Percentiles rank a stretch among this genome's conserved stretches.
These are phyloP conservation scores for Lateolabrax maculatus DNA, from an alignment of 2,797 vertebrate genomes.

Conservation along the genomic window DNA sequence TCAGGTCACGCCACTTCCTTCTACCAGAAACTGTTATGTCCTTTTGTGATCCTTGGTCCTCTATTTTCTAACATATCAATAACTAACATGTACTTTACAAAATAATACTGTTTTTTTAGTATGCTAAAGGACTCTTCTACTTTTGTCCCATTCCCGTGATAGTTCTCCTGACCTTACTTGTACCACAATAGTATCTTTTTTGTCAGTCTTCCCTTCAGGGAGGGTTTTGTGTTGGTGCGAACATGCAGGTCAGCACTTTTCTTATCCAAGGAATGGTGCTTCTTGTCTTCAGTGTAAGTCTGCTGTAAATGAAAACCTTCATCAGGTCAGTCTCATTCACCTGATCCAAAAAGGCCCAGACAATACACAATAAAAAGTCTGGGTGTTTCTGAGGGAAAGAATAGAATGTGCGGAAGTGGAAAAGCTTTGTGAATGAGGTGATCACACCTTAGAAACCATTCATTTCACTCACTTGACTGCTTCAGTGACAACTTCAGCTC, in stretches of 20 bases:
- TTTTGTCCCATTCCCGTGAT: constrained; percentile 11
- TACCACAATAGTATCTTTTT: constrained; percentile 33
- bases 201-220: constrained; percentile 21
- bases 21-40: not conserved
- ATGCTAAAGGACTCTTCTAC: not conserved
- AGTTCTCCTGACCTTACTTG: constrained; percentile 14
- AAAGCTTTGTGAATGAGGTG: not conserved
- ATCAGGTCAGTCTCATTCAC: constrained; percentile 21
- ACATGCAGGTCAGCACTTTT: constrained; percentile 49
- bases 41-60: not conserved
- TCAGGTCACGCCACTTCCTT: constrained; percentile 18
- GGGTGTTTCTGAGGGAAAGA: not conserved
- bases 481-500: not conserved
- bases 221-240: constrained; percentile 34
- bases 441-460: not conserved
- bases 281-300: constrained; percentile 42
- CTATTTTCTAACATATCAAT: not conserved
- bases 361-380: constrained; percentile 15
- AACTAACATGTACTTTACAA: not conserved
- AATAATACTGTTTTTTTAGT: not conserved
- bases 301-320: constrained; percentile 47
- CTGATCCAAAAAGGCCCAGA: constrained; percentile 5
- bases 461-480: not conserved
- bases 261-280: constrained; percentile 43
- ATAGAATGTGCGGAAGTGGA: not conserved